phyloP scores from a whole-genome alignment of 1,140 invertebrate species.

The Drosophila pachea region DNA sequence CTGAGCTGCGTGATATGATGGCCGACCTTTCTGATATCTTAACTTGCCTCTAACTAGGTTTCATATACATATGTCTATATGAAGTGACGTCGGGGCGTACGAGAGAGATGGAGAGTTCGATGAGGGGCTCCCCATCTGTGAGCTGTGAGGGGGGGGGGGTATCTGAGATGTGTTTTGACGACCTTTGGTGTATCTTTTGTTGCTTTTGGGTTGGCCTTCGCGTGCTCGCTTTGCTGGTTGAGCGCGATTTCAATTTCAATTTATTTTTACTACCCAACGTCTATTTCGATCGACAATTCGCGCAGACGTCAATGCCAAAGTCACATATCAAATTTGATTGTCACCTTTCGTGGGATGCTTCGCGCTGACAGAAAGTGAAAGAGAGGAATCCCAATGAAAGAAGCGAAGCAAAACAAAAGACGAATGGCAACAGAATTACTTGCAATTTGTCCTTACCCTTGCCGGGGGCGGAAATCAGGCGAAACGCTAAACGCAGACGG shows the following conservation, averaged over 20 bases:
- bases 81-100: too few species aligned
- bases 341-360: constrained; percentile 25
- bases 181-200: constrained; percentile 10
- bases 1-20: too few species aligned
- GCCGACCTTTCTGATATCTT: too few species aligned
- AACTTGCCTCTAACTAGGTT: too few species aligned
- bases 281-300: constrained; percentile 61
- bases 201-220: constrained; percentile 8
- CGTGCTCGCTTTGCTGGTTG: constrained; percentile 7
- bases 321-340: constrained; percentile 70
- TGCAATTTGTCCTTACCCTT: constrained; percentile 46
- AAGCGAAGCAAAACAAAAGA: neutral
- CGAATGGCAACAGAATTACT: constrained; percentile 10
- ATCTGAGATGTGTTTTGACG: neutral
- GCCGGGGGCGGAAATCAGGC: constrained; percentile 32
- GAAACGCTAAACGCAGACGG: constrained; percentile 12
- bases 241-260: constrained; percentile 50
- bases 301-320: constrained; percentile 70
- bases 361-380: constrained; percentile 45
- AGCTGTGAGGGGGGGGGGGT: neutral
- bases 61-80: too few species aligned
- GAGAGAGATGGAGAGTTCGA: too few species aligned
- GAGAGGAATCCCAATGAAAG: constrained; percentile 46
- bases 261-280: constrained; percentile 44
- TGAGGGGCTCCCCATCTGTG: neutral